Evolutionary conservation across 2,888 invertebrate genomes (phyloP), one percentile per base, ranked within the genome.

Genomic region (Chrysomela aeneicollis): DNA sequence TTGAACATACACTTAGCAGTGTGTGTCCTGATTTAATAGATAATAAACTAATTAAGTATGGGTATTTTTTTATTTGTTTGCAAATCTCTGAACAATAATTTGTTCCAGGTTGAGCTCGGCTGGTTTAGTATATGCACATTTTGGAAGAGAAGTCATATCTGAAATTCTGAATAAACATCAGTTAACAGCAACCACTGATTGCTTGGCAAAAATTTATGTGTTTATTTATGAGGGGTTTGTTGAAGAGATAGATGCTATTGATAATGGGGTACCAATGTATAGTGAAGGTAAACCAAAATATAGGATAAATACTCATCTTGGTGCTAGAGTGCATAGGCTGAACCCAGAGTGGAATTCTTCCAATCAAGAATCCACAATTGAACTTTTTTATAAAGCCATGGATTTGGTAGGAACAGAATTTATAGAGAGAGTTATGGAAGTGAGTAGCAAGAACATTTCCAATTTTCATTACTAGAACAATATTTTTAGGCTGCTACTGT

Each of bases 181-280:
- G 0, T 79, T 84, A 5, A 79, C 85, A 42, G 79, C 85, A 18
- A 76, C 83, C 0, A 83, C 84, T 0, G 82, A 87, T 2, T 86
- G 89, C 59, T 74, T 91, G 0, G 83, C 82, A 65, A 74, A 84
- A 0, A 83, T 93, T 12, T 94, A 86, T 75, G 84, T 86, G 68
- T 88, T 89, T 79, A 86, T 98, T 0, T 99, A 99, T 81, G 90
- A 92, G 70, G 87, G 87, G 63, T 92, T 98, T 61, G 89, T 99
- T 12, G 91, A 92, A 84, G 97, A 98, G 86, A 87, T 99, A 65
- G 99, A 99, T 84, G 98, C 93, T 0, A 92, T 98, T 61, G 99
- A 99, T 81, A 99, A 99, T 85, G 99, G 98, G n/a, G 87, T 98
- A 0, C 89, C 91, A 0, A 92, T 93, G 86, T 82, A 78, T 69